Conservation (phyloP, 2,113 vertebrate genomes). For the Campylomormyrus tamandua region DNA sequence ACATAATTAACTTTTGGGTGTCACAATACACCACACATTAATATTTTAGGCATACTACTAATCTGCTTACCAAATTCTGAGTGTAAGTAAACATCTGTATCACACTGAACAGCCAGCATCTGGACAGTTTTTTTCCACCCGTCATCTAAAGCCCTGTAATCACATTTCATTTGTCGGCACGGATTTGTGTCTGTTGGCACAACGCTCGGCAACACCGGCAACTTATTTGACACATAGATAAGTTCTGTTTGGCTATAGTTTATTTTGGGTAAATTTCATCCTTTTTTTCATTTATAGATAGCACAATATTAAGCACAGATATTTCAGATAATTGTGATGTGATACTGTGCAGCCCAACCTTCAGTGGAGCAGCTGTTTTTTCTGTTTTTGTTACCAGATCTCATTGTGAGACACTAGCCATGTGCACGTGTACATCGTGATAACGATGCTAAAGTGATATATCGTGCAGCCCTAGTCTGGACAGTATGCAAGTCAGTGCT, state of each 20-base stretch:
- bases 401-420: too few species aligned
- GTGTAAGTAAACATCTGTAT: neutral
- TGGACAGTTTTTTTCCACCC: neutral
- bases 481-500: neutral
- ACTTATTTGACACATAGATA: too few species aligned
- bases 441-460: neutral
- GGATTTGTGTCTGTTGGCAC: too few species aligned
- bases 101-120: neutral
- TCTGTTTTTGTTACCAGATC: too few species aligned
- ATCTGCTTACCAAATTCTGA: neutral
- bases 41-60: neutral
- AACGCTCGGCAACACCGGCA: too few species aligned
- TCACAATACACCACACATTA: too few species aligned
- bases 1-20: too few species aligned
- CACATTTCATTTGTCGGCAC: neutral
- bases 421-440: neutral
- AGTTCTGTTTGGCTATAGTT: too few species aligned
- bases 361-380: too few species aligned
- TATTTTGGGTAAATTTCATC: neutral
- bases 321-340: neutral
- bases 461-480: neutral
- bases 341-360: neutral
- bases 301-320: too few species aligned
- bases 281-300: too few species aligned
- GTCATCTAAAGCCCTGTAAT: neutral